phyloP scores from a whole-genome alignment of 2,797 vertebrate species.

The Falco cherrug region DNA sequence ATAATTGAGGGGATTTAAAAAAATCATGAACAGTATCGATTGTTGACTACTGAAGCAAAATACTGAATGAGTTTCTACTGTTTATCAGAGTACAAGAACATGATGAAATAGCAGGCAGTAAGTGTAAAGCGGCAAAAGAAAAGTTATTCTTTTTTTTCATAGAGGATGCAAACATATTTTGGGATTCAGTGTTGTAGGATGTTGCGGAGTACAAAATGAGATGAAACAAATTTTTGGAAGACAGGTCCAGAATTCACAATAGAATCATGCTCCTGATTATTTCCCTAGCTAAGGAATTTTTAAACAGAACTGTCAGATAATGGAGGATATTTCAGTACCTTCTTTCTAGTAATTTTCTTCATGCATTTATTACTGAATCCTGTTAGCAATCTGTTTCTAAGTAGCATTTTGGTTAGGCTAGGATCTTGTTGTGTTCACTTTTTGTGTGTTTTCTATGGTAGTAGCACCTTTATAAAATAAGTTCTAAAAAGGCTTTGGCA shows the following conservation, averaged over 20 bases:
- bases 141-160: not conserved
- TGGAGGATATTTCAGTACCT: not conserved
- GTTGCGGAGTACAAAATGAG: not conserved
- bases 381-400: not conserved
- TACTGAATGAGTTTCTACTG: not conserved
- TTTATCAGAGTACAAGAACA: not conserved
- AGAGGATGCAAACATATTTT: fast-evolving
- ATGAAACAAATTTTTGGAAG: not conserved
- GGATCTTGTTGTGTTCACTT: not conserved
- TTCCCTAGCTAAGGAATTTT: not conserved
- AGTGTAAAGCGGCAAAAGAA: not conserved
- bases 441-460: not conserved
- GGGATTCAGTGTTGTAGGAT: not conserved
- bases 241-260: not conserved
- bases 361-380: not conserved
- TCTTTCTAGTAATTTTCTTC: not conserved
- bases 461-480: not conserved
- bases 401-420: not conserved
- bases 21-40: not conserved
- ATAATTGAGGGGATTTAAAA: not conserved
- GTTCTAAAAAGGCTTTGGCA: not conserved
- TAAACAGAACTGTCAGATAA: not conserved
- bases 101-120: not conserved
- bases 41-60: not conserved
- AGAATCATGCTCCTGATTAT: not conserved